Conservation (phyloP, 1,140 invertebrate species). For the Palaemon carinicauda region DNA sequence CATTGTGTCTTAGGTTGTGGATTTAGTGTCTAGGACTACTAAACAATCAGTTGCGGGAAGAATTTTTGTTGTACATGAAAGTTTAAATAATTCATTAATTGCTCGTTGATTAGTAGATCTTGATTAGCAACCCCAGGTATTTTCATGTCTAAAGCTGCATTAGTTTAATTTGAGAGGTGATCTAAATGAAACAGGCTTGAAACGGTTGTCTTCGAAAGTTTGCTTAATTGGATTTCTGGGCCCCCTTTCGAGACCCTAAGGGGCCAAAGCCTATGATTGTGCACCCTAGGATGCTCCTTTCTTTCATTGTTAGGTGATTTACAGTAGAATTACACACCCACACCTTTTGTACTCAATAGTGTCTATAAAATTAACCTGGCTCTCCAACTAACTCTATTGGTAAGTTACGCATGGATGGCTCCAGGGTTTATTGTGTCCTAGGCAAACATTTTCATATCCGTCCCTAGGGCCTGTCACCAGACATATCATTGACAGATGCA, state of each 20-base stretch:
- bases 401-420: no score
- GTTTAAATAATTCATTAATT: neutral
- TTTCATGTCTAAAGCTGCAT: neutral
- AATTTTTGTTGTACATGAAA: neutral
- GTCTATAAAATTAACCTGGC: neutral
- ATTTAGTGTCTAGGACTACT: neutral
- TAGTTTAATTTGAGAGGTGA: neutral
- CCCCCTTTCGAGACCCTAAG: neutral
- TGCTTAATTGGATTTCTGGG: neutral
- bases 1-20: neutral
- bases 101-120: neutral
- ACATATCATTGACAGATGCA: no score
- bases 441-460: no score
- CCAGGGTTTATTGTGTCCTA: no score
- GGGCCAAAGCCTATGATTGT: neutral
- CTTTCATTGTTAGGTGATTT: conserved; percentile 3
- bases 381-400: no score
- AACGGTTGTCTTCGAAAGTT: no score
- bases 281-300: neutral
- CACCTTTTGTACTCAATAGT: neutral
- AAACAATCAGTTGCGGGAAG: neutral
- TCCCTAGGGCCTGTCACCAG: no score
- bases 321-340: neutral
- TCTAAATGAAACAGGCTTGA: neutral
- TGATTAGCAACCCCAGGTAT: neutral